phyloP scores from a whole-genome alignment of 1,140 invertebrate genomes.

The Drosophila pachea region DNA sequence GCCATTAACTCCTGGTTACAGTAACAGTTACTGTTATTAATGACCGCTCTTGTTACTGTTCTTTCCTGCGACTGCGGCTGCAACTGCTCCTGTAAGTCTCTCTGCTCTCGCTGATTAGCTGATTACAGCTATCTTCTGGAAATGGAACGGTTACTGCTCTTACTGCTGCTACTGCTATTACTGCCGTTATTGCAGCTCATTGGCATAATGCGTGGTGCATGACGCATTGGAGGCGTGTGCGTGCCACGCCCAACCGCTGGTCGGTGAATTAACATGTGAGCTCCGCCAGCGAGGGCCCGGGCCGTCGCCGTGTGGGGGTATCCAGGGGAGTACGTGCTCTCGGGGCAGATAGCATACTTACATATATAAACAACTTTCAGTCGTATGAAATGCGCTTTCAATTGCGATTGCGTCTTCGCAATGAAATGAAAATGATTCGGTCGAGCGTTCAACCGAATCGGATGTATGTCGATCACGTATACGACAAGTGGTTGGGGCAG shows the following conservation, averaged over 20 bases:
- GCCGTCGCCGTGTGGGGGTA: not conserved
- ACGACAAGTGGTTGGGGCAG: slow-evolving; percentile 35
- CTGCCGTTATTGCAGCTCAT: slow-evolving; percentile 35
- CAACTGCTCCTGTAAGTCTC: too few relatives aligned
- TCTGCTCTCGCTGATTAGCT: not conserved
- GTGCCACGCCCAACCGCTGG: not conserved
- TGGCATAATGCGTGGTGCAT: slow-evolving; percentile 13
- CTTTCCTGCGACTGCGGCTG: too few relatives aligned
- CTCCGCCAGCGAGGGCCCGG: too few relatives aligned
- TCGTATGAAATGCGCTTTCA: slow-evolving; percentile 70
- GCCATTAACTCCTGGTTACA: too few relatives aligned
- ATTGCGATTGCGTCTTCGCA: slow-evolving; percentile 54
- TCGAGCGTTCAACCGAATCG: slow-evolving; percentile 30
- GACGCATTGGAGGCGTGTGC: not conserved
- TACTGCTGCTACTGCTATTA: not conserved
- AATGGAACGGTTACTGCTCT: not conserved
- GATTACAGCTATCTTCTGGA: too few relatives aligned
- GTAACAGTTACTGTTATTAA: too few relatives aligned
- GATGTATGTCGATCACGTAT: slow-evolving; percentile 71
- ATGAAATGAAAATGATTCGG: slow-evolving; percentile 42
- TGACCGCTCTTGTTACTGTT: too few relatives aligned
- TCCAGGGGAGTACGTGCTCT: slow-evolving; percentile 15
- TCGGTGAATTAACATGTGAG: not conserved
- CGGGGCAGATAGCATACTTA: slow-evolving; percentile 37
- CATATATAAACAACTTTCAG: slow-evolving; percentile 51